Evolutionary conservation across 2,888 invertebrate species (phyloP), one percentile per base, ranked within the genome.

Genomic region (Nemapogon koenigi): DNA sequence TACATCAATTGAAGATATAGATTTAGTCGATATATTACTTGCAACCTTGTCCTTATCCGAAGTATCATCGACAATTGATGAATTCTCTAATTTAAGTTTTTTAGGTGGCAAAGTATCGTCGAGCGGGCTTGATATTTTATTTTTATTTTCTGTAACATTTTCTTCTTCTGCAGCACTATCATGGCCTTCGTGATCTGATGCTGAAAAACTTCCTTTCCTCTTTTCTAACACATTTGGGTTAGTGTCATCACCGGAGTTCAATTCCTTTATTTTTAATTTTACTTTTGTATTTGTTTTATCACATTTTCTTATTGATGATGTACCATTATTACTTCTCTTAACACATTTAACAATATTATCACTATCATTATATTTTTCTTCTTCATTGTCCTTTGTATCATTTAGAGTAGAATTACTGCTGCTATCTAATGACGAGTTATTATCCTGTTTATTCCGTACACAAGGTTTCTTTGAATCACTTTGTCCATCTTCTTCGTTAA

Each of bases 171-270:
- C 35, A 28, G 53, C 50, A 26, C 56, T 54, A 14, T 57, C 53
- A 3, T 46, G 45, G 6, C 67, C 65, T n/a, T 68, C 68, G 33
- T 67, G 64, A 29, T 73, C 75, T 29, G 61, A 58, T 15, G 76
- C 75, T 0, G 75, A 75, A 11, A 78, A 63, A 57, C 75, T 73
- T 42, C 71, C 76, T 53, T 76, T 72, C 44, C 73, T 58, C 40
- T 71, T 73, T 45, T 72, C 67, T 48, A 68, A 64, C 52, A 73
- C 69, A 62, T 60, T 62, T 51, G 65, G 57, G 67, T 75, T 76
- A 59, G 55, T n/a, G 17, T 3, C n/a, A 14, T 13, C 3, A 14
- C 15, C 46, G 33, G 62, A 59, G 45, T 62, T 68, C 41, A 58
- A 50, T 46, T 59, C 45, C 43, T 62, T 62, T 51, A 65, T 63